phyloP scores from a whole-genome alignment of 2,113 vertebrate species.

The Suncus etruscus region DNA sequence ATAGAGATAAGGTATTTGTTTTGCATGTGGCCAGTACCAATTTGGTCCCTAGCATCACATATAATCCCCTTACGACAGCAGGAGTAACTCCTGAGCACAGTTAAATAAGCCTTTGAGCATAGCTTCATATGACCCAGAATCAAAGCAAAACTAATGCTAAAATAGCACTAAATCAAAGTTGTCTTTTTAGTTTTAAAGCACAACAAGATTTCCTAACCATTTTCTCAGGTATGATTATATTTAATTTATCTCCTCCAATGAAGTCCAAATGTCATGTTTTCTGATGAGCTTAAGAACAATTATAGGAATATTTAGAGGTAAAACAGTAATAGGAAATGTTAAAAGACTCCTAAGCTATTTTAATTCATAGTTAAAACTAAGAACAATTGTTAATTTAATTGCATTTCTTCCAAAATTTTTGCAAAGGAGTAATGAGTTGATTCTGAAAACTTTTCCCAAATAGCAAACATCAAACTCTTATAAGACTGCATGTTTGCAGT shows the following conservation, averaged over 20 bases:
- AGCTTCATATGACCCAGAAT: too few species aligned
- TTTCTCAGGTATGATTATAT: neutral
- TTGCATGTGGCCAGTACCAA: too few species aligned
- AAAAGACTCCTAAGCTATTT: neutral
- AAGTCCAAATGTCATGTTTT: neutral
- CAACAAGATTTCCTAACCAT: neutral
- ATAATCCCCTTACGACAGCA: too few species aligned
- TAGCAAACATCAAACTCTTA: neutral
- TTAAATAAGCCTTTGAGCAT: too few species aligned
- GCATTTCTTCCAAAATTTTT: neutral
- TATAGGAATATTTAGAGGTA: neutral
- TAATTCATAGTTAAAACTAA: neutral
- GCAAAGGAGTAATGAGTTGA: neutral
- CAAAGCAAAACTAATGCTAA: neutral
- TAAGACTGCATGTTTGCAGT: neutral
- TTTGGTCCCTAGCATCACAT: too few species aligned
- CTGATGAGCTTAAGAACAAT: neutral
- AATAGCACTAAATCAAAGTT: neutral
- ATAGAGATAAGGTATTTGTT: too few species aligned
- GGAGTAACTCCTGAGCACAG: too few species aligned
- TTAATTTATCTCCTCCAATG: neutral
- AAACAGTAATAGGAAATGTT: neutral
- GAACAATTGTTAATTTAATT: fast-evolving
- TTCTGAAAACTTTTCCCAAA: neutral
- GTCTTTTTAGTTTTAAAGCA: neutral